Base-by-base conservation (phyloP, 1,140 invertebrate genomes). In the Lamellibrachia luymesi region DNA sequence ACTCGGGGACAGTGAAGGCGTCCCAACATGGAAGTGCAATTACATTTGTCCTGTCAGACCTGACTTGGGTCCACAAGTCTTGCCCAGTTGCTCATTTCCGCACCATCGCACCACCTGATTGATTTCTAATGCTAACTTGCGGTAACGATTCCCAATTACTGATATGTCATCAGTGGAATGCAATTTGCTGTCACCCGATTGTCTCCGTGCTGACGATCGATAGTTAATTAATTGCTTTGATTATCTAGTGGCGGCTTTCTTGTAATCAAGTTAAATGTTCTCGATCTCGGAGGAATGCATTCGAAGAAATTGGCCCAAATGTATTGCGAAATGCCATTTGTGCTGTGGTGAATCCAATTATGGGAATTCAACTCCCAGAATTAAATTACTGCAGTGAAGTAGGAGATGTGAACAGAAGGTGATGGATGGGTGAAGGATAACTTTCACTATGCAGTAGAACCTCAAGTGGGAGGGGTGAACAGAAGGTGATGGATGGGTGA, bases 191-290 rank as follows among this genome's bases (percentile, higher is more conserved):
- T 80, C 64, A 80, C 64, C 64, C 17, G 64, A 80, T 80, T 80
- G 64, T 80, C 64, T 80, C 64, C 64, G 4, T 80, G 64, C 64
- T 22, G 13, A 17, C 64, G 64, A 80, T 80, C 64, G 13, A 80
- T 80, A 80, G 64, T 80, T 80, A 80, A 80, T 80, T 80, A 80
- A 80, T 80, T 80, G 64, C 64, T 80, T 80, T 80, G 13, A 80
- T 80, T 80, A 80, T 80, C 64, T 8, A 22, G 64, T 2, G 2
- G 64, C 64, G 64, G 64, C 64, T 80, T 80, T 80, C 64, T 80
- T 80, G 13, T 80, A 80, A 80, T 80, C 64, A 80, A 80, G 64
- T 80, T 2, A 80, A 80, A 80, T 80, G 64, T 10, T 80, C 13
- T 17, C 38, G 38, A 22, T 80, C 64, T 80, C 25, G 13, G 64